These are phyloP conservation scores for Cephalopachus bancanus DNA, from an alignment of 2,797 vertebrate genomes.

Conservation along the genomic window DNA sequence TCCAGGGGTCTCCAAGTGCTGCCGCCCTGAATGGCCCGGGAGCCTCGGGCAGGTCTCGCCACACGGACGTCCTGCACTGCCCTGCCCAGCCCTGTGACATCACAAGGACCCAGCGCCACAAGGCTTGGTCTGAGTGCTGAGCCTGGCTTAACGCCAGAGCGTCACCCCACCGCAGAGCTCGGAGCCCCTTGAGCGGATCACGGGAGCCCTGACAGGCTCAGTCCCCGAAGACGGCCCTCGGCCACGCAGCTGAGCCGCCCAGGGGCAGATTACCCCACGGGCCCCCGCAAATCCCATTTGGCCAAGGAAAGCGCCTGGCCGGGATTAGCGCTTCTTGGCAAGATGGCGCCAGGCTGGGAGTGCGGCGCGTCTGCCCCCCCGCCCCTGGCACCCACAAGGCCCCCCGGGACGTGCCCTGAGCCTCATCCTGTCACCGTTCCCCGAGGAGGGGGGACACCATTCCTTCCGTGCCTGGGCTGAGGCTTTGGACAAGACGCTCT, in stretches of 20 bases:
- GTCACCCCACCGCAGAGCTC: too few species aligned
- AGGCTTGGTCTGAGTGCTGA: too few species aligned
- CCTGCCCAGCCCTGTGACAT: too few species aligned
- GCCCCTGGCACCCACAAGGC: too few species aligned
- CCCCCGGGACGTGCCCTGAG: neutral
- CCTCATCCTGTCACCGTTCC: neutral
- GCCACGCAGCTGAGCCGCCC: too few species aligned
- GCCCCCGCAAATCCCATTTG: neutral
- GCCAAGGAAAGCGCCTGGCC: neutral
- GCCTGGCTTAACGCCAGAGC: too few species aligned
- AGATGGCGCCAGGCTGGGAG: accelerated
- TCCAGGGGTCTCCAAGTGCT: too few species aligned
- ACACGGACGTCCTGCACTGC: too few species aligned
- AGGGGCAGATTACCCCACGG: neutral
- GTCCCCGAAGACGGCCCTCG: neutral
- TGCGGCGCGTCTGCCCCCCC: neutral
- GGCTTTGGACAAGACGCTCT: accelerated
- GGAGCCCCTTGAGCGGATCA: neutral
- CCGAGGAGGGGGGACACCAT: neutral
- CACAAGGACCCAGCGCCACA: too few species aligned
- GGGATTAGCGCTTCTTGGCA: neutral
- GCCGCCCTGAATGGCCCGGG: too few species aligned
- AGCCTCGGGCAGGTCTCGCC: too few species aligned
- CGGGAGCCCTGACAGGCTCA: neutral
- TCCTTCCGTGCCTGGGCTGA: neutral